Evolutionary conservation across 1,140 invertebrate species (phyloP).

Genomic region (Leptinotarsa defecta): DNA sequence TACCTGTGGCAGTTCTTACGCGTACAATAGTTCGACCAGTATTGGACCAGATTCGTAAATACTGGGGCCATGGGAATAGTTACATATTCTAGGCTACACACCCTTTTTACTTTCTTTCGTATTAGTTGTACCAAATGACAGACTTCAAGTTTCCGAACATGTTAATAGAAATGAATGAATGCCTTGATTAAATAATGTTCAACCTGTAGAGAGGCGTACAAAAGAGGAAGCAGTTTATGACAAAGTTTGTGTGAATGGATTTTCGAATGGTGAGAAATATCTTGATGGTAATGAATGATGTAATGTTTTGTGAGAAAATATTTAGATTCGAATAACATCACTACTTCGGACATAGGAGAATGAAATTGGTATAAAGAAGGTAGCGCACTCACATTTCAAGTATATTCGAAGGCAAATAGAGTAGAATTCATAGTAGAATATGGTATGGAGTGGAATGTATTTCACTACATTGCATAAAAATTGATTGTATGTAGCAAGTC

Average conservation of each 20-base stretch:
- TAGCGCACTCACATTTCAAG: no score
- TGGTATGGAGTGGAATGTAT: no score
- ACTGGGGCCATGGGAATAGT: constrained; percentile 12
- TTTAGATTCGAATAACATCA: neutral
- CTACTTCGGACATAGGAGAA: no score
- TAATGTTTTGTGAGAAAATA: neutral
- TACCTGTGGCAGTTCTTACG: neutral
- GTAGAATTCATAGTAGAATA: no score
- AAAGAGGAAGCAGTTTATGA: constrained; percentile 4
- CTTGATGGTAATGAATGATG: neutral
- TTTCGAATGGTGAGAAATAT: constrained; percentile 6
- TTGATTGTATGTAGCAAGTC: no score
- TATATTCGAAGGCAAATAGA: no score
- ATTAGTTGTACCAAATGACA: constrained; percentile 20
- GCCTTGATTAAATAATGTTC: constrained; percentile 18
- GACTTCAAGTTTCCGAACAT: constrained; percentile 20
- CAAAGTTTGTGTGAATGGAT: constrained; percentile 1
- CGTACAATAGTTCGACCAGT: constrained; percentile 1
- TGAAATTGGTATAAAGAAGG: no score
- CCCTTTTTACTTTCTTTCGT: constrained; percentile 16
- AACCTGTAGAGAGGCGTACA: constrained; percentile 13
- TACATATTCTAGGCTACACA: constrained; percentile 16
- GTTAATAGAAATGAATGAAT: constrained; percentile 18
- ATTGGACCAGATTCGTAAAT: neutral
- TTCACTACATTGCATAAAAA: no score